Conservation (phyloP, 2,113 vertebrate species). For the Microtus ochrogaster region DNA sequence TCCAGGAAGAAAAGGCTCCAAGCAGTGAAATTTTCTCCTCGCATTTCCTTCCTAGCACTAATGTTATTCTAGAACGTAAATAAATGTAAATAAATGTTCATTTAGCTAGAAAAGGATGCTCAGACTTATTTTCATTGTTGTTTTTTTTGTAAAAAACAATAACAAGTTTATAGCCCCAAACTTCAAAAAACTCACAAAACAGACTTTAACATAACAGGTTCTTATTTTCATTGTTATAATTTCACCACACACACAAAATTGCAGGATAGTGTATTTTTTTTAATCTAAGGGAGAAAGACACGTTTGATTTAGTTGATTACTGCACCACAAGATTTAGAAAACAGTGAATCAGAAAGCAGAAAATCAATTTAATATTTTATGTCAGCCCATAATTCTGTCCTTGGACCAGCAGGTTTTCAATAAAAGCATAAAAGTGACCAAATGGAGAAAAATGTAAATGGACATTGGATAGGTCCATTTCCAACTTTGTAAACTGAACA, state of each 20-base stretch:
- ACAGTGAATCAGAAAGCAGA: not conserved
- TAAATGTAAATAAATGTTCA: not conserved
- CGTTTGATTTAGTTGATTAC: not conserved
- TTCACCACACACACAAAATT: not conserved
- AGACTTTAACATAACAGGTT: too few species aligned
- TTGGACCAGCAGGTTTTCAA: not conserved
- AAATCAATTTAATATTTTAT: not conserved
- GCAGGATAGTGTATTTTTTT: not conserved
- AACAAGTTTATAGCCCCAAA: too few species aligned
- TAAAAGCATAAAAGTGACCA: not conserved
- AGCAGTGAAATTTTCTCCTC: conserved; percentile 65
- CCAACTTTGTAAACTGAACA: not conserved
- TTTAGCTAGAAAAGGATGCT: not conserved
- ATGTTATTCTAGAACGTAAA: not conserved
- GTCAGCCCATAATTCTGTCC: not conserved
- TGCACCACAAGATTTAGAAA: conserved; percentile 43
- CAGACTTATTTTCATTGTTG: too few species aligned
- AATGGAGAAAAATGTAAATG: not conserved
- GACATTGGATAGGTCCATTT: not conserved
- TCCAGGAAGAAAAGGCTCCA: conserved; percentile 72
- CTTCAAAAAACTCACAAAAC: too few species aligned
- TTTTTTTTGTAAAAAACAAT: too few species aligned
- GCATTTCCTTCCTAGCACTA: conserved; percentile 44
- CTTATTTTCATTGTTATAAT: not conserved
- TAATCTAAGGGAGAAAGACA: not conserved